phyloP scores from a whole-genome alignment of 2,888 invertebrate genomes.

The Hirtodrosophila histrioides region DNA sequence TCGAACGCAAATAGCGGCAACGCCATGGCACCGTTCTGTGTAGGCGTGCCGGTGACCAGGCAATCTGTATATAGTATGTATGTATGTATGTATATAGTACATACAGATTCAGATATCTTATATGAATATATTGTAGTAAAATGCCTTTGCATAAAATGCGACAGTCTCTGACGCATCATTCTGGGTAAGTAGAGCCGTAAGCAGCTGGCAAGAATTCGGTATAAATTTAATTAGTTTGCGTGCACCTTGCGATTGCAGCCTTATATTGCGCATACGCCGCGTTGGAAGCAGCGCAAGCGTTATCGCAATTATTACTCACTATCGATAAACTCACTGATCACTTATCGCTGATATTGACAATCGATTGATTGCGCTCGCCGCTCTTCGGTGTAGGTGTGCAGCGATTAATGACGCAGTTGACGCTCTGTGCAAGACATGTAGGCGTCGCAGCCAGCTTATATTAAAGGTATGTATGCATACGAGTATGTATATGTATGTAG shows the following conservation, averaged over 20 bases:
- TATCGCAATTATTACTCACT: conserved; percentile 1
- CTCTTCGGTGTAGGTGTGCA: conserved; percentile 35
- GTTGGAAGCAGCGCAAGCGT: neutral
- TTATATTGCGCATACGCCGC: conserved; percentile 4
- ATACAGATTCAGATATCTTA: conserved; percentile 3
- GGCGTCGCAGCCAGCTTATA: conserved; percentile 30
- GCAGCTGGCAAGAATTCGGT: conserved; percentile 36
- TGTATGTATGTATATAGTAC: too few species aligned
- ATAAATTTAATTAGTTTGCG: conserved; percentile 8
- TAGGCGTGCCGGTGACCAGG: conserved; percentile 57
- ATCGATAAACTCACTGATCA: conserved; percentile 22
- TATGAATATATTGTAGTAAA: conserved; percentile 12
- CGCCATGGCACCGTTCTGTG: conserved; percentile 34
- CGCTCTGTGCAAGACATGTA: conserved; percentile 28
- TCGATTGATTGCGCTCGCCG: conserved; percentile 11
- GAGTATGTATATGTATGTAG: conserved; percentile 15
- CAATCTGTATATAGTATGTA: conserved; percentile 11
- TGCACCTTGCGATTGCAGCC: conserved; percentile 1
- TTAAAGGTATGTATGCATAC: conserved; percentile 8
- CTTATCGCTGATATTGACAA: conserved; percentile 9
- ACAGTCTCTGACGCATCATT: conserved; percentile 45
- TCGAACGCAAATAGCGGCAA: conserved; percentile 59
- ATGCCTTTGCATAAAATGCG: conserved; percentile 31
- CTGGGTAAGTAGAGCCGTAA: conserved; percentile 27
- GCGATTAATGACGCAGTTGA: conserved; percentile 27